Percentiles rank a stretch among this genome's conserved stretches.
Evolutionary conservation across 2,113 vertebrate species (phyloP).

Genomic region (Macrotis lagotis): DNA sequence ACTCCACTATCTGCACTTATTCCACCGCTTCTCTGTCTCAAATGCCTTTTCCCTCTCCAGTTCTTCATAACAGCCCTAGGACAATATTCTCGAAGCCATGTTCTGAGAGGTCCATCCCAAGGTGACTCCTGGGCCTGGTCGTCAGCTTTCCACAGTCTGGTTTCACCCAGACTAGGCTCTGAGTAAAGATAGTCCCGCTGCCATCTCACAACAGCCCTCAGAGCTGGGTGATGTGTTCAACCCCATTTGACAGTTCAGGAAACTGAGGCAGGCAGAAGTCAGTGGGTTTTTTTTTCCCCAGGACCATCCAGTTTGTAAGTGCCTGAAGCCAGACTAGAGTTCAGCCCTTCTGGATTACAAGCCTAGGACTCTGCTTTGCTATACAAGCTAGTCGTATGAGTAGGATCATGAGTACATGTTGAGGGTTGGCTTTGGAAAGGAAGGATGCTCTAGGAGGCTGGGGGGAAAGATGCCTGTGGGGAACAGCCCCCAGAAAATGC

Average conservation of each 20-base stretch:
- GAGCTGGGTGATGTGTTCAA: too few relatives aligned
- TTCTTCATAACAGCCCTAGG: constrained; percentile 35
- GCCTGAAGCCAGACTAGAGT: too few relatives aligned
- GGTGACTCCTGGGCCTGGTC: constrained; percentile 23
- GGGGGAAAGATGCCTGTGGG: not conserved
- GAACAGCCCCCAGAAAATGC: not conserved
- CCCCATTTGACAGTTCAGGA: too few relatives aligned
- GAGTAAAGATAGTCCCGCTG: too few relatives aligned
- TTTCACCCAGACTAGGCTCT: not conserved
- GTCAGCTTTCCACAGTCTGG: constrained; percentile 36
- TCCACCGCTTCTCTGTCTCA: not conserved
- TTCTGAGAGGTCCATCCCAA: constrained; percentile 10
- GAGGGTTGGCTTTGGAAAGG: not conserved
- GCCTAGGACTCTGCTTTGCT: too few relatives aligned
- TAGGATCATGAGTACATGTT: not conserved
- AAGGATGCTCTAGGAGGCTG: not conserved
- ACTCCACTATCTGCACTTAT: not conserved
- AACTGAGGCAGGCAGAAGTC: too few relatives aligned
- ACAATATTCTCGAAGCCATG: constrained; percentile 7
- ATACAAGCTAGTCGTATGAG: too few relatives aligned
- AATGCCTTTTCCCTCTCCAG: constrained; percentile 11
- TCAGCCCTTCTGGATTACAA: too few relatives aligned
- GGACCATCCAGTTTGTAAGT: too few relatives aligned
- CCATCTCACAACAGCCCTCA: too few relatives aligned
- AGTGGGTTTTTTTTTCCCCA: too few relatives aligned